Evolutionary conservation across 1,140 invertebrate species (phyloP).

Genomic region (Vanessa tameamea): DNA sequence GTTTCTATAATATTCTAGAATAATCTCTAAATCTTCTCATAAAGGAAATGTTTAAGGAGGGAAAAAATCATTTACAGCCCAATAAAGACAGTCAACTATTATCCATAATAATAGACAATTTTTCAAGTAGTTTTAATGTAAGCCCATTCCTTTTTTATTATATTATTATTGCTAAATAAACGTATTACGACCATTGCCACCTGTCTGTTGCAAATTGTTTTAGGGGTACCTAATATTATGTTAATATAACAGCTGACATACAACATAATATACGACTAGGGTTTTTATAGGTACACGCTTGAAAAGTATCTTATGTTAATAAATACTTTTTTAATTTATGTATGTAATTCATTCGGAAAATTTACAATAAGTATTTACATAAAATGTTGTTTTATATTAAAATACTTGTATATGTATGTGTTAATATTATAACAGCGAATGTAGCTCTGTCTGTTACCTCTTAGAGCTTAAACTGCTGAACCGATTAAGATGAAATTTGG

Average conservation of each 20-base stretch:
- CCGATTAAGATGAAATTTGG: too few relatives aligned
- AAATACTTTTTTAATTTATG: neutral
- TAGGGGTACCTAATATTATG: slow-evolving; percentile 12
- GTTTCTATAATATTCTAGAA: too few relatives aligned
- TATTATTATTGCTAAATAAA: slow-evolving; percentile 8
- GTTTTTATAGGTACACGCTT: neutral
- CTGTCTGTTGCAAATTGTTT: slow-evolving; percentile 9
- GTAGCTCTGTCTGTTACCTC: too few relatives aligned
- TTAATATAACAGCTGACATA: slow-evolving; percentile 10
- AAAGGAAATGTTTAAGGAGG: too few relatives aligned
- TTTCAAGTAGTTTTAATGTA: neutral
- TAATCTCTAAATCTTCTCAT: too few relatives aligned
- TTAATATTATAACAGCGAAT: too few relatives aligned
- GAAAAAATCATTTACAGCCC: too few relatives aligned
- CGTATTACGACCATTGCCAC: neutral
- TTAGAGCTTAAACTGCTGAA: too few relatives aligned
- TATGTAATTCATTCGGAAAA: too few relatives aligned
- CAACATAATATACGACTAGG: neutral
- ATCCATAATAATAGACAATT: neutral
- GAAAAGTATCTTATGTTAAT: neutral
- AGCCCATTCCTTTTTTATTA: neutral
- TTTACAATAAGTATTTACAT: too few relatives aligned
- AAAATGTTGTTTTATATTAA: too few relatives aligned
- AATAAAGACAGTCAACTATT: neutral
- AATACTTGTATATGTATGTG: too few relatives aligned